Percentiles rank a stretch among this genome's conserved stretches.
Evolutionary conservation across 2,888 invertebrate species (phyloP).

Genomic region (Caenorhabditis zanzibari): DNA sequence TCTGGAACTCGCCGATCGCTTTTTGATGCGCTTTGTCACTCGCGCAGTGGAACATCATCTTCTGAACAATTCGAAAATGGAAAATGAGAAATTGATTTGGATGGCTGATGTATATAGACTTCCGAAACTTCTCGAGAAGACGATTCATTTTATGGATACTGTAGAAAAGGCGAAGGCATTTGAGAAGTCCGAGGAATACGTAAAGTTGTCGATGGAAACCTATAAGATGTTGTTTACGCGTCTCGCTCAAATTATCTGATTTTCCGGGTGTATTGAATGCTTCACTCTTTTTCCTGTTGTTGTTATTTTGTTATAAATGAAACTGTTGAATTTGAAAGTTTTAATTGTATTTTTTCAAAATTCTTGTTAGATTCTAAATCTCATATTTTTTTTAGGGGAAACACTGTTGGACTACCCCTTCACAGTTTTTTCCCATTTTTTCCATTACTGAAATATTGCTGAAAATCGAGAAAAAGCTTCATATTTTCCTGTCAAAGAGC

Average conservation of each 20-base stretch:
- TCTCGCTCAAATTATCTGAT: background rate
- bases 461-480: too few relatives aligned
- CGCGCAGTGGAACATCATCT: background rate
- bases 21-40: background rate
- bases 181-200: background rate
- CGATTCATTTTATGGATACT: background rate
- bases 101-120: constrained; percentile 3
- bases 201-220: background rate
- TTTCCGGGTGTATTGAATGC: background rate
- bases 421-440: too few relatives aligned
- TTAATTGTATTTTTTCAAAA: too few relatives aligned
- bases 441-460: too few relatives aligned
- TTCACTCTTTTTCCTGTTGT: too few relatives aligned
- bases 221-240: background rate
- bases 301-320: too few relatives aligned
- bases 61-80: background rate
- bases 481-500: too few relatives aligned
- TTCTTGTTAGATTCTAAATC: too few relatives aligned
- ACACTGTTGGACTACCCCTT: too few relatives aligned
- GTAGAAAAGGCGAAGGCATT: background rate
- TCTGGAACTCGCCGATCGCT: constrained; percentile 12
- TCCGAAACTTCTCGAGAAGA: background rate
- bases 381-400: too few relatives aligned
- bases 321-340: too few relatives aligned
- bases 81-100: background rate